Evolutionary conservation across 1,140 invertebrate species (phyloP), one percentile per base, ranked within the genome.

Genomic region (Agrypnia vestita): DNA sequence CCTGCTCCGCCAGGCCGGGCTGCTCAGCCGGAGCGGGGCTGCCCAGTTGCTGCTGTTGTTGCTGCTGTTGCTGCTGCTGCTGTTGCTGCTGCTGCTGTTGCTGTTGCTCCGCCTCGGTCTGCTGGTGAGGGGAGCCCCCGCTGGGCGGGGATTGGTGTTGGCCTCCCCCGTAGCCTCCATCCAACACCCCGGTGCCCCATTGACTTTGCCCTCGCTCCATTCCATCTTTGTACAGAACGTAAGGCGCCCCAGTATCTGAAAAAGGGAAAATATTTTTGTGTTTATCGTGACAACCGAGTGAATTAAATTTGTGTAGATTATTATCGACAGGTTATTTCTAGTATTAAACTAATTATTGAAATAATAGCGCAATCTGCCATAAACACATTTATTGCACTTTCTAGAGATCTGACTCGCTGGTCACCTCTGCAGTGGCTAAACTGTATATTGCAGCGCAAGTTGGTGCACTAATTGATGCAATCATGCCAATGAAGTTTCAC

Each of bases 191-290:
- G 91, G 87, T 92, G 89, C 89, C 89, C 90, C 84, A 91, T 84
- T 86, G 91, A 79, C 84, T 87, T 84, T 90, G 92, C 86, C 88
- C 91, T 86, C 91, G 92, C 88, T 93, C 95, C 91, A 94, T 95
- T 86, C 92, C 95, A 92, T 96, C 95, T 90, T 96, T 96, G 90
- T 96, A 96, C 55, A 96, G 90, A 79, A 96, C 95, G 88, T 96
- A 96, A 53, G 95, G 95, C 84, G 95, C 94, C 85, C 94, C 94
- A 86, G 94, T 95, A 90, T 96, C 95, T 93, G 88, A 46, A 89
- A 90, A 84, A 17, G 86, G 86, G 13, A 83, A n/a, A n/a, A n/a
- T n/a, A n/a, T n/a, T n/a, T n/a, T n/a, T n/a, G n/a, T 3, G 25
- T 35, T 3, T 35, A 35, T 35, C 6, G 1, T 35, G 1, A 1